Evolutionary conservation across 1,140 invertebrate species (phyloP).

Genomic region (Orchesella cincta): DNA sequence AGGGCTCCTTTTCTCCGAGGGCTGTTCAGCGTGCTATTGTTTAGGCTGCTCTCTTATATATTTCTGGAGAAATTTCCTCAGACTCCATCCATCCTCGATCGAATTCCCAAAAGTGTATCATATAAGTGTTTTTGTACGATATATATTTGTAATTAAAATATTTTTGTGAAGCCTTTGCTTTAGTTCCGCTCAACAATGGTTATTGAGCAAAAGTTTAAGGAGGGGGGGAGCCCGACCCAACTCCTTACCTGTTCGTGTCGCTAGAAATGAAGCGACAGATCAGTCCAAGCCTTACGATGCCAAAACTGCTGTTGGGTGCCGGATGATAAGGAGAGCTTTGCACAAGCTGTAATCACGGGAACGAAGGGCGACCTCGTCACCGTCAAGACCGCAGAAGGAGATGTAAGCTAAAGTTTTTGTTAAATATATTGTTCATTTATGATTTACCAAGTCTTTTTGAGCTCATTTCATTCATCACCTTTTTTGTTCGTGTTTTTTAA

Average conservation of each 20-base stretch:
- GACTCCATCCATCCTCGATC: background rate
- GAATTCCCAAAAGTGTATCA: background rate
- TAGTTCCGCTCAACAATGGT: background rate
- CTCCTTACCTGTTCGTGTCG: slow-evolving; percentile 27
- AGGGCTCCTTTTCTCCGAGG: slow-evolving; percentile 27
- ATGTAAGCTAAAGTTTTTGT: slow-evolving; percentile 50
- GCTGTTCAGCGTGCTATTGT: background rate
- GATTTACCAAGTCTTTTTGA: background rate
- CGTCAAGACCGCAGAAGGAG: slow-evolving; percentile 60
- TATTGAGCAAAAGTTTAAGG: slow-evolving; percentile 32
- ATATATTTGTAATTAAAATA: background rate
- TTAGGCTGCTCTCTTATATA: background rate
- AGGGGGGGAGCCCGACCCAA: slow-evolving; percentile 31
- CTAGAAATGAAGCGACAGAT: slow-evolving; percentile 57
- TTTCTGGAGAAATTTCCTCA: background rate
- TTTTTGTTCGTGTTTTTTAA: slow-evolving; percentile 37
- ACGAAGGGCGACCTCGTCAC: slow-evolving; percentile 68
- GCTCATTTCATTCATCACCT: slow-evolving; percentile 6
- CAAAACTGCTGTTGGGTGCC: slow-evolving; percentile 67
- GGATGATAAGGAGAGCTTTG: slow-evolving; percentile 65
- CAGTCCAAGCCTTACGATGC: slow-evolving; percentile 66
- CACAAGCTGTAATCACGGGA: slow-evolving; percentile 62
- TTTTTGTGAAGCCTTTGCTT: background rate
- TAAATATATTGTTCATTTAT: background rate
- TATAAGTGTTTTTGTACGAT: background rate